A percentile compares a stretch with the other conserved stretches of the same genome.
These are phyloP conservation scores for Elegia similella DNA, from an alignment of 2,888 invertebrate species.

Conservation along the genomic window DNA sequence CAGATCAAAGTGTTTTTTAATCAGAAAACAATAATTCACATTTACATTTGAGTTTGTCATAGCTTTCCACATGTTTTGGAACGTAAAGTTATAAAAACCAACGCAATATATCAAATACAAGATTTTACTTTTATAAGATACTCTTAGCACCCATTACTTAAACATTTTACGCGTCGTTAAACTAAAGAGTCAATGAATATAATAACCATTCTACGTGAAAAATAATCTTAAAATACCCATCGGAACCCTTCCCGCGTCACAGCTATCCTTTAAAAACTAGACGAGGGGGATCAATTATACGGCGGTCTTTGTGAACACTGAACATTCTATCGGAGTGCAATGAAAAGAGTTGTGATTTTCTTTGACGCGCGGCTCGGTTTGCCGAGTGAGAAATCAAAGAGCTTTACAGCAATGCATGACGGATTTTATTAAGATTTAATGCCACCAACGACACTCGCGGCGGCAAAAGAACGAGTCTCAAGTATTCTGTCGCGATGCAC, in stretches of 20 bases:
- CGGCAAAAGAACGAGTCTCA: conserved; percentile 79
- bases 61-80: no score
- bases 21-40: no score
- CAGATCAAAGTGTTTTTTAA: no score
- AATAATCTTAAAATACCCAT: conserved; percentile 21
- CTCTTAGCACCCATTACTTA: no score
- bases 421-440: conserved; percentile 81
- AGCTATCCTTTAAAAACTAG: conserved; percentile 53
- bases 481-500: conserved; percentile 68
- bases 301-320: conserved; percentile 65
- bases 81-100: no score
- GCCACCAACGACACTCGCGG: conserved; percentile 78
- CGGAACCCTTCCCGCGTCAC: conserved; percentile 22
- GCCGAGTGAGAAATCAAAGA: conserved; percentile 81
- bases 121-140: no score
- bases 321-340: conserved; percentile 74
- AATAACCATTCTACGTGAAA: neutral
- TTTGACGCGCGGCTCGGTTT: conserved; percentile 79
- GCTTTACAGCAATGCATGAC: conserved; percentile 74
- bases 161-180: no score
- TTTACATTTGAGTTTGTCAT: no score
- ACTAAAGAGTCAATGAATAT: neutral
- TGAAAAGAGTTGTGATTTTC: conserved; percentile 82
- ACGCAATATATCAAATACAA: no score
- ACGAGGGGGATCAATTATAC: conserved; percentile 69